A percentile compares a stretch with the other conserved stretches of the same genome.
Evolutionary conservation across 2,113 vertebrate genomes (phyloP).

Genomic region (Elaphurus davidianus): DNA sequence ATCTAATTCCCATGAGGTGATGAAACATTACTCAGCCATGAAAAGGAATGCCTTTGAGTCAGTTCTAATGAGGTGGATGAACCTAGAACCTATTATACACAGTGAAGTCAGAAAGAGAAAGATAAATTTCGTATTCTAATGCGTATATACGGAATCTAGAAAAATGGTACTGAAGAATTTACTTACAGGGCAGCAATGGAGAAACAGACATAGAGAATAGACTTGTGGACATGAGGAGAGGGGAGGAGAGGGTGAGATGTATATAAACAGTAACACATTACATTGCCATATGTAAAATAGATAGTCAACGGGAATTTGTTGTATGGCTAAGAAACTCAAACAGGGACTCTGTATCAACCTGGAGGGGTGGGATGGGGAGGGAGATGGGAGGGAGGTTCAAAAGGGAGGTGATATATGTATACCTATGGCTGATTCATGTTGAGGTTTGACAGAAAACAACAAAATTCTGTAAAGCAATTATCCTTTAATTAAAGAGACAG

Average conservation of each 20-base stretch:
- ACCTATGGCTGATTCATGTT: neutral
- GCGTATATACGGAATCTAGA: accelerated
- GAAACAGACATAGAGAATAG: neutral
- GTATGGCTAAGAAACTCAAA: too few species aligned
- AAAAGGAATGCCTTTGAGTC: neutral
- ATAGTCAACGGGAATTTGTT: too few species aligned
- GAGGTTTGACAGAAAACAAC: neutral
- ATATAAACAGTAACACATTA: neutral
- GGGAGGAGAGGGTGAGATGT: neutral
- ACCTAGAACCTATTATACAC: neutral
- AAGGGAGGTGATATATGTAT: neutral
- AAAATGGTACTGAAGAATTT: neutral
- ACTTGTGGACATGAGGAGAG: neutral
- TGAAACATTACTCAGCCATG: neutral
- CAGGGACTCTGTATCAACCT: too few species aligned
- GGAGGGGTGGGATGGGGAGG: too few species aligned
- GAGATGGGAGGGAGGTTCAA: neutral
- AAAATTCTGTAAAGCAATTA: neutral
- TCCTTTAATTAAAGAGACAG: neutral
- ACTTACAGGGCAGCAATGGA: neutral
- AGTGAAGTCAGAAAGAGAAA: neutral
- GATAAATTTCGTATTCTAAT: neutral
- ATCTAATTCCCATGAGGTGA: too few species aligned
- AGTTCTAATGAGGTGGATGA: neutral
- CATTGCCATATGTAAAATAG: too few species aligned